phyloP scores from a whole-genome alignment of 2,797 vertebrate species.

The Podarcis lilfordi region DNA sequence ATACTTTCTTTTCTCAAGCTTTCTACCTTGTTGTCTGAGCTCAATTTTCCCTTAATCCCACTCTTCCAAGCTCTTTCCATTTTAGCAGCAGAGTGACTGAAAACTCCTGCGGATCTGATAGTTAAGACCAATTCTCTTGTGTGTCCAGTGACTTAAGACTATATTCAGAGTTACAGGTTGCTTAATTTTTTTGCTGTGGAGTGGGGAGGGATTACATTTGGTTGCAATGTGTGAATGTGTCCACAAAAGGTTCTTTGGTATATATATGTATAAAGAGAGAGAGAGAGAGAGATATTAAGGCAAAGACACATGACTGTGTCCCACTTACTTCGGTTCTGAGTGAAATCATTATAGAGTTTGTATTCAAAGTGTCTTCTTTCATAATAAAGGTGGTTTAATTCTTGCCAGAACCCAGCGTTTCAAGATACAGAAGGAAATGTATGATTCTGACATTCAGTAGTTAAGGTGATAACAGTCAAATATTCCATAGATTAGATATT shows the following conservation, averaged over 20 bases:
- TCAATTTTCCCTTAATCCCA: background rate
- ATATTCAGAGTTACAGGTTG: background rate
- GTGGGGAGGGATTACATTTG: no score
- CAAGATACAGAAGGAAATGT: constrained; percentile 74
- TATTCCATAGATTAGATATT: constrained; percentile 74
- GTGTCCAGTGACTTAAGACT: background rate
- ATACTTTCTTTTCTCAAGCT: background rate
- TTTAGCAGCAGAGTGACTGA: background rate
- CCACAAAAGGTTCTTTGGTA: no score
- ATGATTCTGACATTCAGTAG: constrained; percentile 81
- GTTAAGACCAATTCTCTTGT: background rate
- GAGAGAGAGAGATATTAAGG: background rate
- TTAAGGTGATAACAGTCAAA: constrained; percentile 75
- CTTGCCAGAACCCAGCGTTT: constrained; percentile 59
- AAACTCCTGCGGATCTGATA: background rate
- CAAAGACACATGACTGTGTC: constrained; percentile 28
- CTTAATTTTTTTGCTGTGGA: no score
- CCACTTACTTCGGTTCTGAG: background rate
- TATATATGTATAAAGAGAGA: background rate
- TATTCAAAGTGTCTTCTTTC: constrained; percentile 36
- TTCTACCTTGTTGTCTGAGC: background rate
- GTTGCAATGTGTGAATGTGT: no score
- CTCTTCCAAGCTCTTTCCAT: background rate
- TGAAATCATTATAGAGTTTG: constrained; percentile 11
- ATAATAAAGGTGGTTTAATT: constrained; percentile 58